Conservation (phyloP, 2,797 vertebrate species). For the Sebastes iracundus region DNA sequence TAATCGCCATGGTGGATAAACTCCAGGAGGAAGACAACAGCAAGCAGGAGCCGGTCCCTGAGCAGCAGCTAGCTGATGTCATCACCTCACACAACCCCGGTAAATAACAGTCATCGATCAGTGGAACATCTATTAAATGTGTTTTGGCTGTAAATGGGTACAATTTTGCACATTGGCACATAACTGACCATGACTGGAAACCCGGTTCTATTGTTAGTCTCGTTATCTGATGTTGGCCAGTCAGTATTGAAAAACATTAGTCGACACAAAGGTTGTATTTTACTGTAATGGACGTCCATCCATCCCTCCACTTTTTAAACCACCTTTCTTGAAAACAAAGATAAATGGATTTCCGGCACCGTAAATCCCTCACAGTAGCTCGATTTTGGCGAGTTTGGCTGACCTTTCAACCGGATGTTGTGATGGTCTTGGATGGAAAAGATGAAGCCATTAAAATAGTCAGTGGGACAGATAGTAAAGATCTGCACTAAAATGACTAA, state of each 20-base stretch:
- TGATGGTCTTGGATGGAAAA: too few species aligned
- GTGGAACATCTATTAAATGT: background rate
- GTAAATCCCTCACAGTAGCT: too few species aligned
- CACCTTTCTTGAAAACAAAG: background rate
- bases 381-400: too few species aligned
- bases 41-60: constrained; percentile 70
- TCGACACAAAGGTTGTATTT: background rate
- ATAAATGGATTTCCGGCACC: too few species aligned
- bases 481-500: too few species aligned
- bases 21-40: constrained; percentile 86
- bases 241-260: background rate
- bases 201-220: background rate
- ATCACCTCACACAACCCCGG: constrained; percentile 85
- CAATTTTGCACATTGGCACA: background rate
- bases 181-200: background rate
- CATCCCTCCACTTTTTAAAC: background rate
- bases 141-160: background rate
- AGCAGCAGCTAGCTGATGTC: constrained; percentile 83
- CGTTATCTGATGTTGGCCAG: background rate
- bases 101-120: constrained; percentile 69
- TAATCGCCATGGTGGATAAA: constrained; percentile 96
- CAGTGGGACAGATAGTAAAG: too few species aligned
- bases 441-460: too few species aligned
- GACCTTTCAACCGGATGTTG: too few species aligned
- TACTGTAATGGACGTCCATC: background rate